phyloP scores from a whole-genome alignment of 2,888 invertebrate genomes.

The Sclerodermus sp. region DNA sequence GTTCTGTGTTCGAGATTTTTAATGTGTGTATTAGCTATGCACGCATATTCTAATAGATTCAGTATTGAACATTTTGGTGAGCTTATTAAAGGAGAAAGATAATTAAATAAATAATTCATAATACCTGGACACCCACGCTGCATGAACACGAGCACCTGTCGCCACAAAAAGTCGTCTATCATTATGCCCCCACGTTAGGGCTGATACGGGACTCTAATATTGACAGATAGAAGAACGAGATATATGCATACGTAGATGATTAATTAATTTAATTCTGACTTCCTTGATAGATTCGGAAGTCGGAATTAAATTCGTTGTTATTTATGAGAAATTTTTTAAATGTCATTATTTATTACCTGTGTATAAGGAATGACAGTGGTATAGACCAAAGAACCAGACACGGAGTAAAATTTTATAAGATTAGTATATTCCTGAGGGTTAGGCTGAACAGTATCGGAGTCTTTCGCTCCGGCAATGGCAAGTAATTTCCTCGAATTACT shows the following conservation, averaged over 20 bases:
- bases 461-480: constrained; percentile 82
- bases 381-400: constrained; percentile 80
- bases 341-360: constrained; percentile 61
- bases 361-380: constrained; percentile 77
- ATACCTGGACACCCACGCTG: constrained; percentile 83
- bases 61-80: too few relatives aligned
- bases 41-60: too few relatives aligned
- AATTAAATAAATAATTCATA: background rate
- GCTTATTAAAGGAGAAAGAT: too few relatives aligned
- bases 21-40: too few relatives aligned
- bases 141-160: constrained; percentile 87
- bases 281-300: too few relatives aligned
- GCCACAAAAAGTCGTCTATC: constrained; percentile 93
- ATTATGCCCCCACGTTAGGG: constrained; percentile 98
- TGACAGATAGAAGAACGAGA: too few relatives aligned
- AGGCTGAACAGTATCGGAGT: constrained; percentile 42
- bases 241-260: too few relatives aligned
- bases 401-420: constrained; percentile 88
- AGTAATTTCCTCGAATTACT: constrained; percentile 90
- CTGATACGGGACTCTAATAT: constrained; percentile 76
- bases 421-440: constrained; percentile 68
- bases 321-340: too few relatives aligned
- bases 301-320: too few relatives aligned
- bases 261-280: too few relatives aligned
- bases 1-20: too few relatives aligned